Percentiles rank a stretch among this genome's conserved stretches.
These are phyloP conservation scores for Aplodontia rufa DNA, from an alignment of 2,113 vertebrate genomes.

Conservation along the genomic window DNA sequence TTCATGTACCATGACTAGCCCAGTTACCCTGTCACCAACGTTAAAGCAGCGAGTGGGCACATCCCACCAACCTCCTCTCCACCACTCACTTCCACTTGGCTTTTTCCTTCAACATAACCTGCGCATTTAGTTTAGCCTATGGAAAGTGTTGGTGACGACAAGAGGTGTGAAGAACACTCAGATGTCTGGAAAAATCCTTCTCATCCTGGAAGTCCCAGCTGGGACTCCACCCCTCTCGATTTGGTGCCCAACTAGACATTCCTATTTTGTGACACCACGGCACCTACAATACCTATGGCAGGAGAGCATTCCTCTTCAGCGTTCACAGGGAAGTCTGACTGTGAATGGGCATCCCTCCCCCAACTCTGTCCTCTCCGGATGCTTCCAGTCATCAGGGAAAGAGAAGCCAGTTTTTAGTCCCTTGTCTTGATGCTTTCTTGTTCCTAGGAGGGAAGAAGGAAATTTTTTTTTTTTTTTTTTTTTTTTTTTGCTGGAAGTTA, in stretches of 20 bases:
- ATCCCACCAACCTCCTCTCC: rapidly evolving
- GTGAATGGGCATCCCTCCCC: too few relatives aligned
- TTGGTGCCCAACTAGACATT: neutral
- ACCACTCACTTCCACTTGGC: rapidly evolving
- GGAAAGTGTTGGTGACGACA: neutral
- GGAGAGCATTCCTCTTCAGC: neutral
- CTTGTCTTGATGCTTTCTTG: neutral
- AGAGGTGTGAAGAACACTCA: neutral
- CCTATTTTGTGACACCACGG: rapidly evolving
- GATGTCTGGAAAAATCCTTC: neutral
- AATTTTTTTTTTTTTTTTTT: too few relatives aligned
- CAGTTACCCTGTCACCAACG: rapidly evolving
- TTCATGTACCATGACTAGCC: rapidly evolving
- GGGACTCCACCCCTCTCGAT: too few relatives aligned
- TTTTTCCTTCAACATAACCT: neutral
- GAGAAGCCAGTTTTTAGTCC: neutral
- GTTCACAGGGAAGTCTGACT: neutral
- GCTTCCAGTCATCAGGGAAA: neutral
- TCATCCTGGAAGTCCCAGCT: neutral
- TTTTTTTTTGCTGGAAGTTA: neutral
- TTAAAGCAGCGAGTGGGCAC: neutral
- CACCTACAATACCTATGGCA: too few relatives aligned
- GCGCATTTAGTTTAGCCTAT: neutral
- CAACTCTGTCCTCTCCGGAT: too few relatives aligned
- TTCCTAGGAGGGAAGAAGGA: neutral